A percentile compares a stretch with the other conserved stretches of the same genome.
phyloP scores from a whole-genome alignment of 2,797 vertebrate species.

The Aphelocoma californica region DNA sequence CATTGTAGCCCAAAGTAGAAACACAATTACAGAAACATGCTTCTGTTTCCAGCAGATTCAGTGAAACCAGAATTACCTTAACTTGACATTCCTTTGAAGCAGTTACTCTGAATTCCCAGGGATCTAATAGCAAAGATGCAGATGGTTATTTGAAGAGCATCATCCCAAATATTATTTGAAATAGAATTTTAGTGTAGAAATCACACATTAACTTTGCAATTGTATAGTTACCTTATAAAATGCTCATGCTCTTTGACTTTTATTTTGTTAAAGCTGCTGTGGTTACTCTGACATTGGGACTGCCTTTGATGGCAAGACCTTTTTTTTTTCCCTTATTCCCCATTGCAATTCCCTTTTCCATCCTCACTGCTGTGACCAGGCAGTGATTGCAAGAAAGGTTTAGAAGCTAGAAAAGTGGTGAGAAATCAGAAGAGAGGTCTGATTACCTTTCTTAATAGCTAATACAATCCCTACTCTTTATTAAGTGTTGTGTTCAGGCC shows the following conservation, averaged over 20 bases:
- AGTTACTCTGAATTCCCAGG: not conserved
- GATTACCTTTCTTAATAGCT: not conserved
- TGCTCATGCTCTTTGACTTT: not conserved
- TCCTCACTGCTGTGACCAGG: not conserved
- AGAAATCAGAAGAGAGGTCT: conserved; percentile 1
- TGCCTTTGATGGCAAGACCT: not conserved
- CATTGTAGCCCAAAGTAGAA: not conserved
- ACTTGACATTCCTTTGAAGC: not conserved
- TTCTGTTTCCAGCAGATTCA: not conserved
- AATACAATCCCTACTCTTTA: not conserved
- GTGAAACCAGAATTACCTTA: not conserved
- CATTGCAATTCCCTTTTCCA: not conserved
- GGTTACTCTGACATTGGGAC: not conserved
- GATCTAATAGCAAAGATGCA: not conserved
- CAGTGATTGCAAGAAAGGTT: not conserved
- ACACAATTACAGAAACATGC: not conserved
- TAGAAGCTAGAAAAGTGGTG: not conserved
- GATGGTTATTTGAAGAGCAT: not conserved
- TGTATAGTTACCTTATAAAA: not conserved
- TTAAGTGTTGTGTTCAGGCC: not conserved
- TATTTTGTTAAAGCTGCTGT: not conserved
- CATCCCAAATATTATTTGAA: not conserved
- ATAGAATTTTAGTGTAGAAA: not conserved
- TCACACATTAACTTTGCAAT: not conserved
- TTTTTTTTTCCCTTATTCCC: not conserved